These are phyloP conservation scores for Erannis defoliaria DNA, from an alignment of 2,888 invertebrate species.

Conservation along the genomic window DNA sequence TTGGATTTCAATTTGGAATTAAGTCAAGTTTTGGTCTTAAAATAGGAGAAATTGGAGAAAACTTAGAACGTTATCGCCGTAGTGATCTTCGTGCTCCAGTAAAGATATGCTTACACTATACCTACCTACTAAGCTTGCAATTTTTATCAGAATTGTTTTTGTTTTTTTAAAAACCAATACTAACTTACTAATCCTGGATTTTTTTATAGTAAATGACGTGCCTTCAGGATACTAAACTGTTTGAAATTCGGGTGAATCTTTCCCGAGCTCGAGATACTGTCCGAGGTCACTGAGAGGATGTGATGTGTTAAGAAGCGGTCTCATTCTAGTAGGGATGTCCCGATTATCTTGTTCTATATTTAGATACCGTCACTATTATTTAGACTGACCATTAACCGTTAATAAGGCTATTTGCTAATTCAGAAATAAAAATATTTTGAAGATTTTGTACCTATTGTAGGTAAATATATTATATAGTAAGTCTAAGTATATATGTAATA, in stretches of 20 bases:
- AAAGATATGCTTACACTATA: too few species aligned
- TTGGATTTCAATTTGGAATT: too few species aligned
- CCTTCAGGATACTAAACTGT: slow-evolving; percentile 4
- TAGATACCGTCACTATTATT: not conserved
- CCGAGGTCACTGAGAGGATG: slow-evolving; percentile 43
- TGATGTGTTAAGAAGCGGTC: slow-evolving; percentile 50
- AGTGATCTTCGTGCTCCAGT: too few species aligned
- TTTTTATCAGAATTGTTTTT: not conserved
- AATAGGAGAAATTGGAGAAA: too few species aligned
- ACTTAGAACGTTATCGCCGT: too few species aligned
- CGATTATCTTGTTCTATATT: slow-evolving; percentile 46
- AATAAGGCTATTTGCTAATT: not conserved
- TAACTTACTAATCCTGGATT: too few species aligned
- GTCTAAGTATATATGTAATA: too few species aligned
- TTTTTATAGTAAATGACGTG: not conserved
- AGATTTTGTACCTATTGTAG: too few species aligned
- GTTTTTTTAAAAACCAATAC: not conserved
- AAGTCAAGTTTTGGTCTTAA: too few species aligned
- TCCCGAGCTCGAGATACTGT: slow-evolving; percentile 20
- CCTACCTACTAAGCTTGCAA: too few species aligned
- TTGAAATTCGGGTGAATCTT: slow-evolving; percentile 14
- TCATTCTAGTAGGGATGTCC: slow-evolving; percentile 45
- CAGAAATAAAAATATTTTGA: too few species aligned
- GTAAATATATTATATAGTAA: too few species aligned
- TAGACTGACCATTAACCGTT: not conserved